Conservation (phyloP, 2,113 vertebrate species). For the Pteropus alecto region DNA sequence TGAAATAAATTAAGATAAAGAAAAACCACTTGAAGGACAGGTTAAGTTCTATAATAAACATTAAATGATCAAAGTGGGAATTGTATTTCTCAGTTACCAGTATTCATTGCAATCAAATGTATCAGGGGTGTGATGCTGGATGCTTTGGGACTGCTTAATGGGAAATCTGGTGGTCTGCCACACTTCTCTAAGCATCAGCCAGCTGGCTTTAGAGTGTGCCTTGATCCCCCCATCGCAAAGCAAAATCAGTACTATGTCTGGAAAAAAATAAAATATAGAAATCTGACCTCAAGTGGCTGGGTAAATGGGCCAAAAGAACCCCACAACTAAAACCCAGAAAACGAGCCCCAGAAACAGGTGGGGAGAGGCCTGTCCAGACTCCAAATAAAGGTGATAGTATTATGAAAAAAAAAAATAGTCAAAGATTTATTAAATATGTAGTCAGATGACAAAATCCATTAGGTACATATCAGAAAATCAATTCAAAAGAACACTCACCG, state of each 20-base stretch:
- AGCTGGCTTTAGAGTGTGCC: neutral
- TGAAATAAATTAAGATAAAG: constrained; percentile 39
- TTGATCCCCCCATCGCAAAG: neutral
- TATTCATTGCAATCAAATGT: neutral
- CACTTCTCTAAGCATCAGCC: neutral
- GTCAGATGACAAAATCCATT: constrained; percentile 15
- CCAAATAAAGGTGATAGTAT: neutral
- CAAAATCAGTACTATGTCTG: neutral
- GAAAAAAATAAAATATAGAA: constrained; percentile 35
- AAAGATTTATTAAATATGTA: neutral
- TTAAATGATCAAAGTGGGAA: neutral
- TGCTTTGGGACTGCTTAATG: neutral
- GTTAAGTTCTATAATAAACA: neutral
- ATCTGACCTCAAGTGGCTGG: neutral
- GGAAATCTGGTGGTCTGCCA: constrained; percentile 33
- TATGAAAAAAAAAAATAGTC: neutral
- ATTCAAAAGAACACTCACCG: constrained; percentile 85
- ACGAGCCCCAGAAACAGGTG: neutral
- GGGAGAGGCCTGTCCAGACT: neutral
- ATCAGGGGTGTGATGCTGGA: neutral
- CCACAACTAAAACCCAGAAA: neutral
- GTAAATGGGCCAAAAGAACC: neutral
- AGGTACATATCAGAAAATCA: neutral
- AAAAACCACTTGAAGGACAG: neutral
- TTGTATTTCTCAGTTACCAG: neutral